phyloP scores from a whole-genome alignment of 2,113 vertebrate genomes.

The Microcebus lehilahytsara region DNA sequence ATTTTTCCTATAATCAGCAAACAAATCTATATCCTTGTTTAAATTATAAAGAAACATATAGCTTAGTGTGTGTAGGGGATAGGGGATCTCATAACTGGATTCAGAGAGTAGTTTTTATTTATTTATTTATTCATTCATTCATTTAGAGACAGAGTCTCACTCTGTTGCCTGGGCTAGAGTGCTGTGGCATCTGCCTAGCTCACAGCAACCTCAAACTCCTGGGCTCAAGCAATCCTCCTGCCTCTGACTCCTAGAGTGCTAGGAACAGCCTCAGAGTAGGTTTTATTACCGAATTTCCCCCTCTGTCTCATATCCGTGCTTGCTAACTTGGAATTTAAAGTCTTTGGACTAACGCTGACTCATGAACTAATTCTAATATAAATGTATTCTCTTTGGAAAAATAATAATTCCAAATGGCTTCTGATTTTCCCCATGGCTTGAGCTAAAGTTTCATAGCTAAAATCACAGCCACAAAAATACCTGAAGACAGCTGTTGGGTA shows the following conservation, averaged over 20 bases:
- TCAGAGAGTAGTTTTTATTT: not conserved
- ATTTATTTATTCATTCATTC: no score
- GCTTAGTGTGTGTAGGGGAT: not conserved
- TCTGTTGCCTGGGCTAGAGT: no score
- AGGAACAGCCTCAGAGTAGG: not conserved
- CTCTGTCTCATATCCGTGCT: not conserved
- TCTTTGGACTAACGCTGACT: constrained; percentile 7
- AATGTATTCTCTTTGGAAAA: not conserved
- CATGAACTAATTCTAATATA: not conserved
- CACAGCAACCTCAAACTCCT: no score
- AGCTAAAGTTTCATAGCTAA: not conserved
- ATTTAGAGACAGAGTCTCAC: no score
- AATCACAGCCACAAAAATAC: not conserved
- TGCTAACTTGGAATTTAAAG: constrained; percentile 13
- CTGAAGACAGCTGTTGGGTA: not conserved
- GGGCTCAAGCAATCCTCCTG: no score
- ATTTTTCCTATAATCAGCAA: not conserved
- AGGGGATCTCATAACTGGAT: not conserved
- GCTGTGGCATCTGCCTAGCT: no score
- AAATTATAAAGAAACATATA: not conserved
- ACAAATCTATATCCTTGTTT: not conserved
- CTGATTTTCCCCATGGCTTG: not conserved
- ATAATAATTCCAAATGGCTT: not conserved
- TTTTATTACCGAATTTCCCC: not conserved
- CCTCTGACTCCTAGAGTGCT: no score